Conservation (phyloP, 2,797 vertebrate species). For the Danio kyathit region DNA sequence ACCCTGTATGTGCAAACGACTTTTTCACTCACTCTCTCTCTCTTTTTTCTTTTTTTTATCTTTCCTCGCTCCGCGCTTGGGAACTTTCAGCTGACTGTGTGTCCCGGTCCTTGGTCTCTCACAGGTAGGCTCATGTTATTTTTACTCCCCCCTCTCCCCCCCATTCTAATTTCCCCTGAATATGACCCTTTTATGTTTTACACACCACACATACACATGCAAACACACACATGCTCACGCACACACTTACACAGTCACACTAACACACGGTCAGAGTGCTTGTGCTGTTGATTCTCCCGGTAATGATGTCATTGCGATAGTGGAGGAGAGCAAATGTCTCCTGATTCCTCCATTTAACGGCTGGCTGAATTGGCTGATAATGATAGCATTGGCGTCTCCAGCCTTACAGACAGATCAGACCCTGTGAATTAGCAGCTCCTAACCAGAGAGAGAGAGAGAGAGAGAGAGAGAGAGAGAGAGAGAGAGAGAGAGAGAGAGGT, state of each 20-base stretch:
- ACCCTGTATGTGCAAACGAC: slow-evolving; percentile 59
- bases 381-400: slow-evolving; percentile 85
- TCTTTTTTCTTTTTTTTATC: slow-evolving; percentile 37
- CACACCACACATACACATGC: slow-evolving; percentile 22
- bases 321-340: slow-evolving; percentile 87
- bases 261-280: slow-evolving; percentile 66
- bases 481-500: slow-evolving; percentile 29
- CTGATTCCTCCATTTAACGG: slow-evolving; percentile 90
- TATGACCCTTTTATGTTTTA: slow-evolving; percentile 44
- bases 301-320: slow-evolving; percentile 91
- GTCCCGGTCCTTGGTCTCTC: slow-evolving; percentile 46
- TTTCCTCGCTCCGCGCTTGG: slow-evolving; percentile 49
- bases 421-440: slow-evolving; percentile 80
- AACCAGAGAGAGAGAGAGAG: slow-evolving; percentile 69
- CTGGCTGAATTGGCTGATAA: slow-evolving; percentile 88
- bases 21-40: slow-evolving; percentile 51
- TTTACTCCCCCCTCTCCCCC: slow-evolving; percentile 29
- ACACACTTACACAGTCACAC: slow-evolving; percentile 39
- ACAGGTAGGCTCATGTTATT: slow-evolving; percentile 61
- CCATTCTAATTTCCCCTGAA: slow-evolving; percentile 25
- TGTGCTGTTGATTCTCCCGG: slow-evolving; percentile 82
- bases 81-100: slow-evolving; percentile 55
- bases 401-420: slow-evolving; percentile 82
- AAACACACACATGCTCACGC: slow-evolving; percentile 41
- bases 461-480: slow-evolving; percentile 65